Evolutionary conservation across 2,797 vertebrate species (phyloP), one percentile per base, ranked within the genome.

Genomic region (Discoglossus pictus): DNA sequence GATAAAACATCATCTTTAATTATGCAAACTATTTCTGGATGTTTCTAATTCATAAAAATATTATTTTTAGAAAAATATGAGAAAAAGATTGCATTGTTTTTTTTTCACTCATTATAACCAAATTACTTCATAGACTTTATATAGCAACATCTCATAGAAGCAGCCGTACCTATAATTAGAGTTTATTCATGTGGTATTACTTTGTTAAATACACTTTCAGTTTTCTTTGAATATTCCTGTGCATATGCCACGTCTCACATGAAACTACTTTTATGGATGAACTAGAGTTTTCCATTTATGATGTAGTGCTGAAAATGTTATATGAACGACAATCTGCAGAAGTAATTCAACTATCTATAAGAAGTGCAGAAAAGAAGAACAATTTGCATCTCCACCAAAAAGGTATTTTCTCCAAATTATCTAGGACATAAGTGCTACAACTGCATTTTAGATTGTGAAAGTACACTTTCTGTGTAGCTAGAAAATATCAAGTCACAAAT

Each of bases 141-240:
- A 15, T 50, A 54, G 67, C 13, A 42, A 62, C 13, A 13, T 50
- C 61, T 53, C 56, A 47, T 63, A 31, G 16, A 53, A 35, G 20
- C 44, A 24, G 46, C 17, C 42, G 35, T 31, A 63, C 43, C 59
- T 48, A 35, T 70, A 70, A 70, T 70, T 70, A 70, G 16, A 23
- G 16, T 2, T 56, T 59, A 70, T 53, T 70, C 67, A 70, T 70
- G 67, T 70, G 67, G 59, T 34, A 55, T 48, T 62, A 24, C 51
- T 70, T 58, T 66, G 53, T 66, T 66, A 66, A 66, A 38, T 4
- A 31, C 27, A 31, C 31, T n/a, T 47, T 69, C 51, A 43, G 34
- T 40, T 25, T 25, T 40, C 51, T 21, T 38, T 18, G 39, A 54
- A 35, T 39, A 27, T 17, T 47, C 43, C 36, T 52, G 55, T 31